Evolutionary conservation across 2,113 vertebrate species (phyloP).

Genomic region (Otus sunia): DNA sequence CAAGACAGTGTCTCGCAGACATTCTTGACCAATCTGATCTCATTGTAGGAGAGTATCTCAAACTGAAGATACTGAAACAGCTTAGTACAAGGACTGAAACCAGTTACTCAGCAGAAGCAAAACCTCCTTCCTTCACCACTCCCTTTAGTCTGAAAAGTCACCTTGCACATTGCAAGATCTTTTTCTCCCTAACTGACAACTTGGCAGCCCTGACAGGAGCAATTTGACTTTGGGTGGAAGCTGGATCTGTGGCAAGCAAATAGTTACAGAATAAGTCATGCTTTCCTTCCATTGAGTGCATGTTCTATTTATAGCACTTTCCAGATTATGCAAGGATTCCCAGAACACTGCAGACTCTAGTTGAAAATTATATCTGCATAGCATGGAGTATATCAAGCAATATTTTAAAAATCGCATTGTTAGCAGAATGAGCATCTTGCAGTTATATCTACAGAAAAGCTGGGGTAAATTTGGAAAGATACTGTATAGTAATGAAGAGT

Average conservation of each 20-base stretch:
- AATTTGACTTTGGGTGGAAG: neutral
- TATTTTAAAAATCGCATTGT: neutral
- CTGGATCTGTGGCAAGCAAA: neutral
- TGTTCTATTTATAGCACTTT: neutral
- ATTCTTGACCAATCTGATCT: neutral
- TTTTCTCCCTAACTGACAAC: neutral
- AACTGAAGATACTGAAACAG: neutral
- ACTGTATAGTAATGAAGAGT: neutral
- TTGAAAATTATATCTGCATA: neutral
- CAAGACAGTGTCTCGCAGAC: neutral
- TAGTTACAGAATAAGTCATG: neutral
- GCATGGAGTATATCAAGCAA: neutral
- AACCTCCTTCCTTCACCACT: neutral
- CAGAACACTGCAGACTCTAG: constrained; percentile 53
- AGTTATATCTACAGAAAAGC: neutral
- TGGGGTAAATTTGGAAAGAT: neutral
- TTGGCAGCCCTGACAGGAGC: neutral
- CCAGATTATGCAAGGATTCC: constrained; percentile 63
- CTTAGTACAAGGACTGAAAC: neutral
- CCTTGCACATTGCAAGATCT: neutral
- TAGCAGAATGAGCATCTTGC: neutral
- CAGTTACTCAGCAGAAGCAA: neutral
- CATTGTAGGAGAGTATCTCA: neutral
- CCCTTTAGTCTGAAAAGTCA: neutral
- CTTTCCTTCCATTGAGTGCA: neutral